These are phyloP conservation scores for Alethe diademata DNA, from an alignment of 2,113 vertebrate genomes.

Conservation along the genomic window DNA sequence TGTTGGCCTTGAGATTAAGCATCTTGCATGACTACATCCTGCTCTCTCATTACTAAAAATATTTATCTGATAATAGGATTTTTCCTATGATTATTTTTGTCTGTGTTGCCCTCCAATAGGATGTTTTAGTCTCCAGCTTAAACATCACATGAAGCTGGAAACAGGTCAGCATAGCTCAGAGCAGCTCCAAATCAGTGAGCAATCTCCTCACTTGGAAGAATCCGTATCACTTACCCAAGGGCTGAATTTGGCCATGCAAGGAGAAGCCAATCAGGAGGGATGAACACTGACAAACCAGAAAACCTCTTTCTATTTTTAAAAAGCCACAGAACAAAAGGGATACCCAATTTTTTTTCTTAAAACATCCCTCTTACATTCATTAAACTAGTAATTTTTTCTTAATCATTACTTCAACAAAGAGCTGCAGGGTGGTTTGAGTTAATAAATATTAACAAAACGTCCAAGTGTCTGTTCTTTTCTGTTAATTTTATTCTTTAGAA, in stretches of 20 bases:
- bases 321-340: background rate
- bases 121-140: background rate
- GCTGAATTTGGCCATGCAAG: background rate
- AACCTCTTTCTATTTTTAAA: background rate
- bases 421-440: background rate
- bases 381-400: background rate
- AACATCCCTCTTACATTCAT: background rate
- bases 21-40: background rate
- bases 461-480: background rate
- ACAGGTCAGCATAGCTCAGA: background rate
- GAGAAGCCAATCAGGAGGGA: background rate
- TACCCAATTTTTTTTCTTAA: background rate
- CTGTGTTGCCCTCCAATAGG: background rate
- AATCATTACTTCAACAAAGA: background rate
- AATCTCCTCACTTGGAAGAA: background rate
- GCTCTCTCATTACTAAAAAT: constrained; percentile 12
- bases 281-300: background rate
- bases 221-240: background rate
- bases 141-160: background rate
- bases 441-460: background rate
- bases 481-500: background rate
- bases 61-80: background rate
- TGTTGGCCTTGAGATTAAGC: constrained; percentile 3
- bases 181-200: background rate
- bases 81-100: background rate